These are phyloP conservation scores for Tinamus guttatus DNA, from an alignment of 2,113 vertebrate genomes.

Conservation along the genomic window DNA sequence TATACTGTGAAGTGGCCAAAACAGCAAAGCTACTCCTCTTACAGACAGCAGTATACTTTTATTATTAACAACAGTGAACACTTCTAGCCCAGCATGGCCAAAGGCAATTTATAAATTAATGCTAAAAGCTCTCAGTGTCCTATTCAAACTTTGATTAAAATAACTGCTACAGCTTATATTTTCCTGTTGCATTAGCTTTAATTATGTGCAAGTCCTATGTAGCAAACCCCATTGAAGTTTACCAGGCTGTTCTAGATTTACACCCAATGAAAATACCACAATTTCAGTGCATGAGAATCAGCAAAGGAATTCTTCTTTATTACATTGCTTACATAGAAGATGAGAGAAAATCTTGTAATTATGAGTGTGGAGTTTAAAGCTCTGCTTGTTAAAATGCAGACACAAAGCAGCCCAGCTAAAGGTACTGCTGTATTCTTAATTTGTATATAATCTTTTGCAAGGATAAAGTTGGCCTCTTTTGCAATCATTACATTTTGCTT, in stretches of 20 bases:
- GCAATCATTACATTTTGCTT: neutral
- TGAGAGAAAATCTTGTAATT: neutral
- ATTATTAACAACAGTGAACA: neutral
- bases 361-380: neutral
- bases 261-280: neutral
- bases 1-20: neutral
- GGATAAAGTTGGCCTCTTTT: neutral
- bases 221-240: neutral
- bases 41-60: neutral
- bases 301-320: neutral
- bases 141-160: neutral
- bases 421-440: neutral
- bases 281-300: neutral
- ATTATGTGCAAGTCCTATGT: neutral
- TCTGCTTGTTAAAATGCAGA: neutral
- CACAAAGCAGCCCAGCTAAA: neutral
- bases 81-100: neutral
- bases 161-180: neutral
- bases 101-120: slow-evolving; percentile 24
- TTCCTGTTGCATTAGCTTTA: neutral
- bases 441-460: neutral
- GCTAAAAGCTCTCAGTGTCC: neutral
- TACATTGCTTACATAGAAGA: neutral
- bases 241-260: neutral
- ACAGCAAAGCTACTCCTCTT: neutral